Base-by-base conservation (phyloP, 2,797 vertebrate genomes). In the Amniataba percoides region DNA sequence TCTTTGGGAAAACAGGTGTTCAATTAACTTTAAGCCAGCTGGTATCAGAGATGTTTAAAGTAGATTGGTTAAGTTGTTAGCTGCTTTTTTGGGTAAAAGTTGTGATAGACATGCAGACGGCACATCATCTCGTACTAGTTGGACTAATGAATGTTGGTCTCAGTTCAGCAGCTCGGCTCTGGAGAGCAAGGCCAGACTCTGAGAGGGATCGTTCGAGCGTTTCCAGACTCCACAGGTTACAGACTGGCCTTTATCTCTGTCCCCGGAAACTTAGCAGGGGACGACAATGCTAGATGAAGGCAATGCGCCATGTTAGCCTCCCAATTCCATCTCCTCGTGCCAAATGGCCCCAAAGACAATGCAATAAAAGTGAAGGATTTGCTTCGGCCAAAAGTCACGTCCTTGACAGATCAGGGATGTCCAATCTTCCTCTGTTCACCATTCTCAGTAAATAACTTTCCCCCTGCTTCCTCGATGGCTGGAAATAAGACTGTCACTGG, bases 401-500 rank as follows among this genome's bases (percentile, higher is more conserved):
- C 63, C 86, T 87, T 88, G 88, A 91, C 85, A 87, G 81, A 92
- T 92, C 83, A 77, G 68, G 61, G 82, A 76, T 77, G 83, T 88
- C 82, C 84, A 90, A 87, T 92, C 82, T 88, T 40, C 78, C 68
- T 84, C 77, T 77, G 82, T 82, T 74, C 74, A 71, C 72, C 64
- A 27, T 65, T 85, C 85, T 83, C 69, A 68, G 84, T 86, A 91
- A 93, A 93, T 88, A 89, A 87, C 81, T 72, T 64, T 51, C 43
- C n/a, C 55, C 9, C 46, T 31, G 77, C 65, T 69, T 87, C 82
- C 76, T 76, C 53, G 36, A 71, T 81, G 71, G 81, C 69, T 83
- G 78, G 80, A 90, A 92, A 91, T 90, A 88, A 85, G 87, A 81
- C 84, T 87, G 88, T 87, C 86, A 85, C 77, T 7, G 36, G 61